Evolutionary conservation across 1,140 invertebrate species (phyloP).

Genomic region (Trichomalopsis sarcophagae): DNA sequence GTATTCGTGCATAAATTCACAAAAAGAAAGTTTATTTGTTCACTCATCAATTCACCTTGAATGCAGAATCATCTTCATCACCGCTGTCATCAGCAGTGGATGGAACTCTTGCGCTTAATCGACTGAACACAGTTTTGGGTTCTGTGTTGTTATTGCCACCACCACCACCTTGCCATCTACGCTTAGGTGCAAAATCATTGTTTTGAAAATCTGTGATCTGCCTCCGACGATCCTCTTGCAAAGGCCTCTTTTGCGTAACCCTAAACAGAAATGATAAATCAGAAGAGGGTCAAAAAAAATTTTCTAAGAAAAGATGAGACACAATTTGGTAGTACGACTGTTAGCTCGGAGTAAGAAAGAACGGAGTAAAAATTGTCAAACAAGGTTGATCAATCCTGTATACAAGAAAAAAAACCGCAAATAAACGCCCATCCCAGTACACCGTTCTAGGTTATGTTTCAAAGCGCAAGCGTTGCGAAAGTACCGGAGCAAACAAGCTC

Average conservation of each 20-base stretch:
- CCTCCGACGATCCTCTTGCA: slow-evolving; percentile 69
- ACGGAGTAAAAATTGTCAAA: no score
- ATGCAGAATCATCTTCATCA: slow-evolving; percentile 71
- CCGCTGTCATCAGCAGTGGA: slow-evolving; percentile 73
- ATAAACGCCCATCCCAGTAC: not conserved
- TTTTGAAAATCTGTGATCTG: slow-evolving; percentile 64
- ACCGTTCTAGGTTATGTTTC: slow-evolving; percentile 12
- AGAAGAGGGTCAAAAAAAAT: not conserved
- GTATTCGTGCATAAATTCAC: not conserved
- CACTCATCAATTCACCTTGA: slow-evolving; percentile 59
- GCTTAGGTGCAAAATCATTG: slow-evolving; percentile 71
- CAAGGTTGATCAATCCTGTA: not conserved
- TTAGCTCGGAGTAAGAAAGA: no score
- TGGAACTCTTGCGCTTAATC: slow-evolving; percentile 69
- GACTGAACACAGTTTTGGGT: slow-evolving; percentile 77
- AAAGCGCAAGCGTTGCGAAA: not conserved
- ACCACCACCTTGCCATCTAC: slow-evolving; percentile 63
- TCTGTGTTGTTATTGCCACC: slow-evolving; percentile 62
- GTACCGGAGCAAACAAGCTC: not conserved
- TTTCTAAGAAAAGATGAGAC: not conserved
- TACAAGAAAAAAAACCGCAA: not conserved
- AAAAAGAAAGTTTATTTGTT: not conserved
- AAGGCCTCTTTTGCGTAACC: slow-evolving; percentile 65
- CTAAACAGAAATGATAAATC: slow-evolving; percentile 54
- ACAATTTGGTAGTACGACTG: no score